These are phyloP conservation scores for Trachythela sp. DNA, from an alignment of 64 coral and sea anemone species.

Conservation along the genomic window DNA sequence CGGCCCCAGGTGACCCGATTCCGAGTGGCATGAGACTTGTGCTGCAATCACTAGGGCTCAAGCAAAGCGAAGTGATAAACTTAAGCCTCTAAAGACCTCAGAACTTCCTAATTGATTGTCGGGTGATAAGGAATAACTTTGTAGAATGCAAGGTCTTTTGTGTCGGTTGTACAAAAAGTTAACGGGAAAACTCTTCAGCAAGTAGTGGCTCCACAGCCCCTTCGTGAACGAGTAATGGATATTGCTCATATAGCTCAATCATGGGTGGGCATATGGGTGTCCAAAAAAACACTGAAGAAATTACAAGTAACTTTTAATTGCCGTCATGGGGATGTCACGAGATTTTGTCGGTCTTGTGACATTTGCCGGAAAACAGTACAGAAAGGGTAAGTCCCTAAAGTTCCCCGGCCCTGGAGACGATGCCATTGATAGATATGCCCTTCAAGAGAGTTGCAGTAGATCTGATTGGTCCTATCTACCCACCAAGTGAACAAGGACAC, in stretches of 20 bases:
- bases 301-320: slow-evolving; percentile 52
- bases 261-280: slow-evolving; percentile 56
- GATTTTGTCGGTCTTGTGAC: slow-evolving; percentile 51
- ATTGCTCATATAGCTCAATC: slow-evolving; percentile 47
- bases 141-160: background rate
- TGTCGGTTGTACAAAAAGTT: background rate
- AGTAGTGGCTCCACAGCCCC: slow-evolving; percentile 42
- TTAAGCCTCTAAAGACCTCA: background rate
- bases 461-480: background rate
- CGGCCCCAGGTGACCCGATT: slow-evolving; percentile 18
- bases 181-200: background rate
- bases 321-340: slow-evolving; percentile 44
- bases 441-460: slow-evolving; percentile 20
- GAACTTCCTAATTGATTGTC: background rate
- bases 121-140: background rate
- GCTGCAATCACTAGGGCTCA: background rate
- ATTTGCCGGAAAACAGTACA: slow-evolving; percentile 54
- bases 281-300: slow-evolving; percentile 37
- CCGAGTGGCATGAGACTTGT: slow-evolving; percentile 12
- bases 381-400: slow-evolving; percentile 41
- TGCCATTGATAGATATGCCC: slow-evolving; percentile 43
- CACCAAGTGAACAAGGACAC: background rate
- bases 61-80: background rate
- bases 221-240: slow-evolving; percentile 34
- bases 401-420: slow-evolving; percentile 5